Evolutionary conservation across 2,113 vertebrate genomes (phyloP).

Genomic region (Cyanoderma ruficeps): DNA sequence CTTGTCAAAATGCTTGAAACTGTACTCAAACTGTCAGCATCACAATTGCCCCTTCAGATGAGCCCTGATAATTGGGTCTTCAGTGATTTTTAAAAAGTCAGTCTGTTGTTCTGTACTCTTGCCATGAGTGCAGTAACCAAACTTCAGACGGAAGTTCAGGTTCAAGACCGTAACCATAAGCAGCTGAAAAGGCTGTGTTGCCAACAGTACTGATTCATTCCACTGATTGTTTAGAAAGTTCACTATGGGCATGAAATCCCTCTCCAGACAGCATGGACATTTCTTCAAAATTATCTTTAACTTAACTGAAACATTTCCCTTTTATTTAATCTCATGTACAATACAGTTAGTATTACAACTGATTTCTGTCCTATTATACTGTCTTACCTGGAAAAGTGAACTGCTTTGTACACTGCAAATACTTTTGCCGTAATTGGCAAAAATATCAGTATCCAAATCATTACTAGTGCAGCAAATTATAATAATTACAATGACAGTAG

Average conservation of each 20-base stretch:
- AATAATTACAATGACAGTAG: background rate
- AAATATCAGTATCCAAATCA: background rate
- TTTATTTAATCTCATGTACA: slow-evolving; percentile 2
- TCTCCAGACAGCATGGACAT: background rate
- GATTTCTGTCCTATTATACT: slow-evolving; percentile 29
- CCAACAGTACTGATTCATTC: background rate
- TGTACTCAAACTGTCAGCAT: background rate
- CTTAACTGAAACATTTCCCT: slow-evolving; percentile 31
- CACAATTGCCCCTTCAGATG: background rate
- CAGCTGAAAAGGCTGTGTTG: background rate
- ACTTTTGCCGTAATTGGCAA: background rate
- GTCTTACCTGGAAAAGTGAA: slow-evolving; percentile 14
- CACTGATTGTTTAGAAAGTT: background rate
- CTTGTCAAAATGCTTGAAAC: background rate
- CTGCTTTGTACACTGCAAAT: background rate
- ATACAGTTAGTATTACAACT: background rate
- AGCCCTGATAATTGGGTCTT: rapidly evolving
- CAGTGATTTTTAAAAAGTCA: background rate
- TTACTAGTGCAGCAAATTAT: background rate
- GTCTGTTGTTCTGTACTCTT: background rate
- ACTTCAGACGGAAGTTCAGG: background rate
- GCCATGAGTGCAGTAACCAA: background rate
- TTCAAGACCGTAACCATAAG: background rate
- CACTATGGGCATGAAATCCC: background rate
- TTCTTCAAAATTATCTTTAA: slow-evolving; percentile 29